Evolutionary conservation across 2,888 invertebrate genomes (phyloP).

Genomic region (Amphipyra berbera): DNA sequence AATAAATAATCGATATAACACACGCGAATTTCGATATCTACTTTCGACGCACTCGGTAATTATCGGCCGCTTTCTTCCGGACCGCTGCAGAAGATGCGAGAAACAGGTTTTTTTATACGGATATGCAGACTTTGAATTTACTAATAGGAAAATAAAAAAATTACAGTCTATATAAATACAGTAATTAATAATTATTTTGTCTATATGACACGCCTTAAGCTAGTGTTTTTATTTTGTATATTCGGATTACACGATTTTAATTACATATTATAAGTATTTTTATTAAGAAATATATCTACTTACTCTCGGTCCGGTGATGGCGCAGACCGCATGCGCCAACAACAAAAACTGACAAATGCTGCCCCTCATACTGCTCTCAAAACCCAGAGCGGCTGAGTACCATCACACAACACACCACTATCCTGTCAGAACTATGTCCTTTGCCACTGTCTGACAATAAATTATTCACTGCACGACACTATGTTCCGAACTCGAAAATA

Average conservation of each 20-base stretch:
- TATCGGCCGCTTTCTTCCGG: constrained; percentile 51
- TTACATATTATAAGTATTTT: background rate
- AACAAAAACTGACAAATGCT: constrained; percentile 80
- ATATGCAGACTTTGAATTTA: constrained; percentile 9
- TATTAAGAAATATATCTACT: constrained; percentile 58
- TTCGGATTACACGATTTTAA: too few species aligned
- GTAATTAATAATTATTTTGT: too few species aligned
- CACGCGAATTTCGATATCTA: constrained; percentile 47
- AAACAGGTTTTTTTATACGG: constrained; percentile 27
- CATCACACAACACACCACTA: constrained; percentile 85
- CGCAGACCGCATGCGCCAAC: constrained; percentile 86
- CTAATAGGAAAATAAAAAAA: background rate
- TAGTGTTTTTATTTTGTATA: too few species aligned
- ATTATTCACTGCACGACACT: constrained; percentile 69
- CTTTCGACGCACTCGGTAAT: constrained; percentile 47
- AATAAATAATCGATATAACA: constrained; percentile 46
- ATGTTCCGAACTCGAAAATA: constrained; percentile 55
- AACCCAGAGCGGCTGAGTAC: constrained; percentile 83
- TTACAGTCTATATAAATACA: background rate
- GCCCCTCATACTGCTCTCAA: constrained; percentile 86
- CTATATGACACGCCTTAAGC: too few species aligned
- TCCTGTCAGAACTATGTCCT: constrained; percentile 69
- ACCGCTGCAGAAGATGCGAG: constrained; percentile 36
- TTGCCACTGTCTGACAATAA: constrained; percentile 62
- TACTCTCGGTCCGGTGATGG: constrained; percentile 87